Conservation (phyloP, 2,113 vertebrate genomes). For the Monopterus albus region DNA sequence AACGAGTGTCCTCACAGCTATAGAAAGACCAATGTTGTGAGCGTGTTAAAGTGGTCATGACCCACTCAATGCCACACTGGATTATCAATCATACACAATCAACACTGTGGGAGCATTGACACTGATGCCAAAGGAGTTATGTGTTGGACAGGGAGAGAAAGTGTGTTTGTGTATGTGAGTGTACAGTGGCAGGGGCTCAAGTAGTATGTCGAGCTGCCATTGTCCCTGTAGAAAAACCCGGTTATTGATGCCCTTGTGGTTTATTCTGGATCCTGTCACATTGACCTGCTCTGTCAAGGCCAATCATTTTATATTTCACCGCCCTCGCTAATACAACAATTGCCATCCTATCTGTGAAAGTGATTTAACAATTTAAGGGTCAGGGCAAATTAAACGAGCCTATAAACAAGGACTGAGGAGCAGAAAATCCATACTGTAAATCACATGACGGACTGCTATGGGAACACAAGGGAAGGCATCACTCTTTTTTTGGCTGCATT, state of each 20-base stretch:
- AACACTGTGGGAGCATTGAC: constrained; percentile 30
- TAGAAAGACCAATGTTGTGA: too few relatives aligned
- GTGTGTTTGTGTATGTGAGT: constrained; percentile 6
- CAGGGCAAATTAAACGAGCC: constrained; percentile 17
- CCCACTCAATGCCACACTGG: constrained; percentile 31
- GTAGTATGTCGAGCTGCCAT: constrained; percentile 1
- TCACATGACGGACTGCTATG: constrained; percentile 20
- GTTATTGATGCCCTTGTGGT: constrained; percentile 5
- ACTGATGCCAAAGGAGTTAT: constrained; percentile 49
- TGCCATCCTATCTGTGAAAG: constrained; percentile 18
- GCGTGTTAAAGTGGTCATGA: constrained; percentile 26
- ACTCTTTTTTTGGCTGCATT: neutral
- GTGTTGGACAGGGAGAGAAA: constrained; percentile 17
- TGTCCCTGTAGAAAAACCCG: constrained; percentile 3
- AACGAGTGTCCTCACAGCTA: too few relatives aligned
- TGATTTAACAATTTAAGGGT: constrained; percentile 30
- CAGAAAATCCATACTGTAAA: constrained; percentile 35
- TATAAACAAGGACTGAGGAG: constrained; percentile 17
- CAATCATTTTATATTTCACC: constrained; percentile 12
- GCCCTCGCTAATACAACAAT: constrained; percentile 26
- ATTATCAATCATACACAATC: constrained; percentile 48
- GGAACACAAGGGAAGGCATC: constrained; percentile 10
- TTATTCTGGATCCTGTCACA: constrained; percentile 9
- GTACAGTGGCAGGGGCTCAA: neutral
- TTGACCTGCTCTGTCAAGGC: constrained; percentile 33